Evolutionary conservation across 1,140 invertebrate species (phyloP).

Genomic region (Platyscapa corneri): DNA sequence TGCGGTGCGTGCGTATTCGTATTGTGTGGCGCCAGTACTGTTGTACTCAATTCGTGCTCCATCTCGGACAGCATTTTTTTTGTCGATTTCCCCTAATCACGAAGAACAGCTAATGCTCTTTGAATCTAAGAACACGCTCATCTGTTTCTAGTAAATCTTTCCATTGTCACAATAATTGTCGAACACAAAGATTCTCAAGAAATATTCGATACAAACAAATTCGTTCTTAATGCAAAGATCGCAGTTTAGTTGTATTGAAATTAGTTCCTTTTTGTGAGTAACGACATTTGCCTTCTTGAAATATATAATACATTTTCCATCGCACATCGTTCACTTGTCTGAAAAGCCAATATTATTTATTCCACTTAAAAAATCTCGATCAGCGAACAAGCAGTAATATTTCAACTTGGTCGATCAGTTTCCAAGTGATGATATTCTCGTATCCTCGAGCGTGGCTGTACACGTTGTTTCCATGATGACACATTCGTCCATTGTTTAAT

Average conservation of each 20-base stretch:
- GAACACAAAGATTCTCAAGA: too few relatives aligned
- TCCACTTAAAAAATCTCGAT: too few relatives aligned
- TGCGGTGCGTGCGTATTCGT: constrained; percentile 68
- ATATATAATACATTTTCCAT: neutral
- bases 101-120: neutral
- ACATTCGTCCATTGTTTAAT: neutral
- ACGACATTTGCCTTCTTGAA: neutral
- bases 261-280: neutral
- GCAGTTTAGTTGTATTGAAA: neutral
- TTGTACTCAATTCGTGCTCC: constrained; percentile 7
- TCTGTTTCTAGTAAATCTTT: neutral
- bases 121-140: neutral
- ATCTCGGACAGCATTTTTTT: constrained; percentile 38
- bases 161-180: neutral
- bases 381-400: neutral
- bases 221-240: neutral
- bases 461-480: neutral
- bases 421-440: neutral
- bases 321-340: neutral
- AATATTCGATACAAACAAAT: too few relatives aligned
- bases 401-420: neutral
- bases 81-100: neutral
- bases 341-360: neutral
- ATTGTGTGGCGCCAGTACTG: constrained; percentile 38
- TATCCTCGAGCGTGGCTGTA: neutral